Conservation (phyloP, 2,797 vertebrate genomes). For the Bufotes viridis region DNA sequence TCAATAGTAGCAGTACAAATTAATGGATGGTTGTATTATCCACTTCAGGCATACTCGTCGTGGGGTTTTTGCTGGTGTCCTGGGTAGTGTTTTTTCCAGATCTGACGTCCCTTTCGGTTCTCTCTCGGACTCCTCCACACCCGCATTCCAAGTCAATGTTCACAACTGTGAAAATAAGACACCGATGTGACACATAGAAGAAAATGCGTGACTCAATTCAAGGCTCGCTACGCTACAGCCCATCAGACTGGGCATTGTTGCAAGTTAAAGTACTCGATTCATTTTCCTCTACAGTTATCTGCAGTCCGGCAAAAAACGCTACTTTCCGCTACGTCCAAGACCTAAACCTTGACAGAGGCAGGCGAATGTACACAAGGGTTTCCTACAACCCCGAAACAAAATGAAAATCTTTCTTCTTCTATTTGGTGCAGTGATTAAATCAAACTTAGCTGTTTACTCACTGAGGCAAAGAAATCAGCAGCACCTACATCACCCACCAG, state of each 20-base stretch:
- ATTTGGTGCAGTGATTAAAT: slow-evolving; percentile 54
- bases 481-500: slow-evolving; percentile 12
- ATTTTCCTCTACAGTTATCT: neutral
- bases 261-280: neutral
- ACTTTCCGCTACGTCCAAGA: neutral
- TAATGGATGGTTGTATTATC: neutral
- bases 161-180: slow-evolving; percentile 71
- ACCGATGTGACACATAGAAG: slow-evolving; percentile 65
- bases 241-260: neutral
- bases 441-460: slow-evolving; percentile 7
- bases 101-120: slow-evolving; percentile 64
- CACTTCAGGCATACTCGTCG: slow-evolving; percentile 8
- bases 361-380: neutral
- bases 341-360: neutral
- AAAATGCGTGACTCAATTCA: slow-evolving; percentile 57
- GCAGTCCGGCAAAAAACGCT: neutral
- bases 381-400: neutral
- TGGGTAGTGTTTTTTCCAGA: slow-evolving; percentile 59
- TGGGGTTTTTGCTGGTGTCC: slow-evolving; percentile 40
- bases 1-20: neutral
- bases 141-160: slow-evolving; percentile 69
- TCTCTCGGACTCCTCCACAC: slow-evolving; percentile 67
- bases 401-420: neutral
- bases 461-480: too few species aligned
- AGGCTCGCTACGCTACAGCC: neutral